Conservation (phyloP, 2,797 vertebrate genomes). For the Sphaeramia orbicularis region DNA sequence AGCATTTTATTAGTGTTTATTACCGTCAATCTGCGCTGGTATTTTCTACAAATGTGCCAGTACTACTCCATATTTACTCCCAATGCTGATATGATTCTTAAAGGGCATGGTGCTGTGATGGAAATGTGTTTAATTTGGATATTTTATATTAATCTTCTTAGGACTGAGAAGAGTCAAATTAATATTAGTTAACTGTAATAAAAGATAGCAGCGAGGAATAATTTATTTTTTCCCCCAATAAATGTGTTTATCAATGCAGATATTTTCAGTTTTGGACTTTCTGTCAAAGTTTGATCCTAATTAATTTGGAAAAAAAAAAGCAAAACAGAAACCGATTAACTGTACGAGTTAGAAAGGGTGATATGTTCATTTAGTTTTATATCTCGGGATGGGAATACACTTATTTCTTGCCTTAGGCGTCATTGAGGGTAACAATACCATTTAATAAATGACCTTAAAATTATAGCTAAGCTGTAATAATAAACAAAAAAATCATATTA, state of each 20-base stretch:
- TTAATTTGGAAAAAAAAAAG: too few relatives aligned
- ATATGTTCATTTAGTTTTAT: background rate
- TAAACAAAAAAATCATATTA: background rate
- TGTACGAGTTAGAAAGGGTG: too few relatives aligned
- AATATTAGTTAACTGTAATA: background rate
- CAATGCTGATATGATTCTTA: conserved; percentile 2
- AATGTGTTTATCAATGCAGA: background rate
- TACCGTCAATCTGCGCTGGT: conserved; percentile 23
- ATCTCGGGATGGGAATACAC: background rate
- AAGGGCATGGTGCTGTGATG: background rate
- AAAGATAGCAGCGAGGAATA: too few relatives aligned
- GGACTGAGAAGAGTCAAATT: background rate
- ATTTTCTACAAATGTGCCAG: conserved; percentile 2
- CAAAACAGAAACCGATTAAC: too few relatives aligned
- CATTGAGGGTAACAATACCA: background rate
- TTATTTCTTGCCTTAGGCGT: background rate
- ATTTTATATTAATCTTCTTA: background rate
- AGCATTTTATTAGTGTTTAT: conserved; percentile 9
- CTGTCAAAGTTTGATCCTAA: background rate
- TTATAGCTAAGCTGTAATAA: too few relatives aligned
- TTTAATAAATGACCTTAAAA: conserved; percentile 8
- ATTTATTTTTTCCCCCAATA: background rate
- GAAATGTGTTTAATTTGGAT: background rate
- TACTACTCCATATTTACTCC: conserved; percentile 1
- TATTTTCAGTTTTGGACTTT: background rate